Evolutionary conservation across 2,113 vertebrate species (phyloP), one percentile per base, ranked within the genome.

Genomic region (Gorsachius goisagi): DNA sequence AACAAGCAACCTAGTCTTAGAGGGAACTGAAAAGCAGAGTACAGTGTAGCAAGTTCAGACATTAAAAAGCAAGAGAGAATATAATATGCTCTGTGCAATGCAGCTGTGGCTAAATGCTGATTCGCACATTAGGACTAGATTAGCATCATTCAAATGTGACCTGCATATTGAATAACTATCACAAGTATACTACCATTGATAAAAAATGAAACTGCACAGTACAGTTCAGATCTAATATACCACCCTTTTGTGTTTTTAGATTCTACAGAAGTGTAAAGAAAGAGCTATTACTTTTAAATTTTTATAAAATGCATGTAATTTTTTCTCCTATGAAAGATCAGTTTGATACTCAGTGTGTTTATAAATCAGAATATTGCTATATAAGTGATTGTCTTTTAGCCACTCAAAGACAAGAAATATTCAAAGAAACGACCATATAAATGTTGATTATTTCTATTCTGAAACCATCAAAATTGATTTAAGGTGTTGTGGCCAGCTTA

Each of bases 21-120:
- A 83, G 55, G 45, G 66, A 94, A 37, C 63, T 73, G 85, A 86
- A 90, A 95, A 85, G 15, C 62, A 55, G 20, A 74, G 45, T 33
- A 82, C n/a, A 37, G 37, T 52, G 41, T 50, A 80, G 55, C 50
- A 92, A 91, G 66, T 79, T 77, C 75, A 94, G 90, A 59, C 33
- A 39, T 83, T 58, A 83, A 88, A 95, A 95, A 69, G 26, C n/a
- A 47, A 33, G 32, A 82, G 37, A 86, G 41, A 88, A 69, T 91
- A 30, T 91, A 76, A 90, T 73, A 68, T 72, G 55, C 45, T 79
- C 28, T 80, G 67, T 93, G 85, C 72, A 86, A 39, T 4, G 30
- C 93, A 97, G 78, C 90, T 96, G 90, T 92, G 79, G 50, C 75
- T 90, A 92, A 94, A 95, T 93, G 92, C 75, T 86, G 85, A 88